phyloP scores from a whole-genome alignment of 1,140 invertebrate genomes.

The Cyclina sinensis region DNA sequence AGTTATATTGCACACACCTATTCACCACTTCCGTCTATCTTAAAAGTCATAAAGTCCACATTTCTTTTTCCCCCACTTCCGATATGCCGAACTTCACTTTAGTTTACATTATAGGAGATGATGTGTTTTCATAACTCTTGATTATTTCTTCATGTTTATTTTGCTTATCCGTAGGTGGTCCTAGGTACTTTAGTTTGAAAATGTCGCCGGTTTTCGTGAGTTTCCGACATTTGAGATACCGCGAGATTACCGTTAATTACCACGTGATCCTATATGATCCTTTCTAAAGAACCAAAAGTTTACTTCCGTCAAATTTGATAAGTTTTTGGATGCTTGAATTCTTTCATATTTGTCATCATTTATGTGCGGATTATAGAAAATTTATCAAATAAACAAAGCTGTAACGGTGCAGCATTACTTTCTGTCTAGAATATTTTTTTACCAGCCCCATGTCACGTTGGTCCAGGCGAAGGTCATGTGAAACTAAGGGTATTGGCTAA shows the following conservation, averaged over 20 bases:
- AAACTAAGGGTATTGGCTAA: too few relatives aligned
- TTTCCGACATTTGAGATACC: not conserved
- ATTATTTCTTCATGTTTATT: slow-evolving; percentile 1
- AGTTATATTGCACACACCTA: too few relatives aligned
- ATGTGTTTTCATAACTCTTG: slow-evolving; percentile 36
- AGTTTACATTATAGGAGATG: slow-evolving; percentile 13
- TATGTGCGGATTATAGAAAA: not conserved
- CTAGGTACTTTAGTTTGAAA: not conserved
- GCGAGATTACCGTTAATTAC: not conserved
- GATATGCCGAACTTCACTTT: not conserved
- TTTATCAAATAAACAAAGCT: not conserved
- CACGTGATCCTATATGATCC: not conserved
- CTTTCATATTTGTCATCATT: not conserved
- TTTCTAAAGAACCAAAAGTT: not conserved
- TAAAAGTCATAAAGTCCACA: too few relatives aligned
- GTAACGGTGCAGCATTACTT: too few relatives aligned
- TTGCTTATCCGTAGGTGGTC: slow-evolving; percentile 1
- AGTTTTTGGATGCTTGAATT: not conserved
- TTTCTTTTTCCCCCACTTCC: not conserved
- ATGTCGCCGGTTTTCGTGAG: not conserved
- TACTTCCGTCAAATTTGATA: not conserved
- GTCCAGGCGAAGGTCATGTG: too few relatives aligned
- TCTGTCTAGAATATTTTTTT: too few relatives aligned
- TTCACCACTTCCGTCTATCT: too few relatives aligned
- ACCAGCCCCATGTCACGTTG: too few relatives aligned